Conservation (phyloP, 35 echinoderm and acorn worm species). For the Hemicentrotus pulcherrimus region DNA sequence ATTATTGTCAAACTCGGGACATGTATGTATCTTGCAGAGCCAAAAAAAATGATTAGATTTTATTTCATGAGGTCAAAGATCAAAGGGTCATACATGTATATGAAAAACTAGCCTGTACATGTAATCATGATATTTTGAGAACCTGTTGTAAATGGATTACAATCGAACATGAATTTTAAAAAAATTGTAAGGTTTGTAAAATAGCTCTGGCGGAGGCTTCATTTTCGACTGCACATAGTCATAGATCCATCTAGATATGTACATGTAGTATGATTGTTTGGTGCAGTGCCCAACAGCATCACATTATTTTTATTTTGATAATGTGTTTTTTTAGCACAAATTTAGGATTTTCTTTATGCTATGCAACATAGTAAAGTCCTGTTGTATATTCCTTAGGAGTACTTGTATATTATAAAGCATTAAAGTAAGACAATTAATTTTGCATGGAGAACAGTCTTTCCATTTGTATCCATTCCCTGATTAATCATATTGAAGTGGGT, state of each 20-base stretch:
- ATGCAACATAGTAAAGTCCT: neutral
- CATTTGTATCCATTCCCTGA: neutral
- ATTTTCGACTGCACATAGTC: too few species aligned
- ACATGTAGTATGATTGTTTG: neutral
- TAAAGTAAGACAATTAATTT: neutral
- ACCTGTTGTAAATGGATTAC: too few species aligned
- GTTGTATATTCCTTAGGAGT: neutral
- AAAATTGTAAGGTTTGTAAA: too few species aligned
- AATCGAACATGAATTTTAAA: too few species aligned
- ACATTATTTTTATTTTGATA: neutral
- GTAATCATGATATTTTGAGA: too few species aligned
- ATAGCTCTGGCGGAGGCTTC: too few species aligned
- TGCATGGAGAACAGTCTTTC: neutral
- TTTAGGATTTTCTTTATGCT: neutral
- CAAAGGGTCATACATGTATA: too few species aligned
- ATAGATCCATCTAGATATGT: neutral
- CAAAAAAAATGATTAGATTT: too few species aligned
- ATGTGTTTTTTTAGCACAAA: neutral
- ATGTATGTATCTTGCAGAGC: too few species aligned
- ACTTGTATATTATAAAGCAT: neutral
- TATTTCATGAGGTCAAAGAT: too few species aligned
- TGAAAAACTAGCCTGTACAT: too few species aligned
- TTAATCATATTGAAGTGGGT: neutral
- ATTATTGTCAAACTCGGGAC: too few species aligned
- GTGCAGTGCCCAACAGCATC: neutral